Base-by-base conservation (phyloP, 2,888 invertebrate genomes). In the Slavum lentiscoides region DNA sequence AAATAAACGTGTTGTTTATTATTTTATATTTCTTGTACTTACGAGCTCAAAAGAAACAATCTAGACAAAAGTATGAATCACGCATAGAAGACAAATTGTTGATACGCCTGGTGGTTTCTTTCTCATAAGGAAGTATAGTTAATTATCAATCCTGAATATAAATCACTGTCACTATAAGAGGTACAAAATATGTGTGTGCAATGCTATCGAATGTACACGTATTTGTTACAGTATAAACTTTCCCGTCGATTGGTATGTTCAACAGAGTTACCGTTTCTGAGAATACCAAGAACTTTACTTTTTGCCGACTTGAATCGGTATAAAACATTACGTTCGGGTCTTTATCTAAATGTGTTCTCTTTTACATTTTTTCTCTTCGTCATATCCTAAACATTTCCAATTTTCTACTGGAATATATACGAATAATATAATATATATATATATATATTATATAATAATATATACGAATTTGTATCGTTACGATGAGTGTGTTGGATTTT, bases 311-410 rank as follows among this genome's bases (percentile, higher is more conserved):
- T 8, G 68, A 39, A 11, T 68, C 49, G 17, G 49, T 23, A 23
- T 49, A 49, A 23, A 49, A 23, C 17, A 49, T 43, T n/a, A 68
- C 7, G 23, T 19, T 49, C 49, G 68, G 68, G 17, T 68, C 68
- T 23, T 68, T 68, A 53, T 49, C 68, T 49, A 68, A 49, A 23
- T 68, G 23, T 68, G 49, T 68, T 23, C 49, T 17, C 2, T 15
- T 49, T 53, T 68, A 49, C 49, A 49, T 39, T 39, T 39, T 69
- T 64, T 39, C 3, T 19, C 39, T 3, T 39, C 11, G n/a, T 66
- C 39, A 39, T 66, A 66, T 66, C 39, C 66, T 11, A 66, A 66
- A 62, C 66, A 19, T 66, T 66, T 66, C 39, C 39, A 39, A 66
- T 66, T 66, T 66, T 66, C 39, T 3, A 66, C 37, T 37, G 17